phyloP scores from a whole-genome alignment of 2,888 invertebrate species.

The Apamea sordens region DNA sequence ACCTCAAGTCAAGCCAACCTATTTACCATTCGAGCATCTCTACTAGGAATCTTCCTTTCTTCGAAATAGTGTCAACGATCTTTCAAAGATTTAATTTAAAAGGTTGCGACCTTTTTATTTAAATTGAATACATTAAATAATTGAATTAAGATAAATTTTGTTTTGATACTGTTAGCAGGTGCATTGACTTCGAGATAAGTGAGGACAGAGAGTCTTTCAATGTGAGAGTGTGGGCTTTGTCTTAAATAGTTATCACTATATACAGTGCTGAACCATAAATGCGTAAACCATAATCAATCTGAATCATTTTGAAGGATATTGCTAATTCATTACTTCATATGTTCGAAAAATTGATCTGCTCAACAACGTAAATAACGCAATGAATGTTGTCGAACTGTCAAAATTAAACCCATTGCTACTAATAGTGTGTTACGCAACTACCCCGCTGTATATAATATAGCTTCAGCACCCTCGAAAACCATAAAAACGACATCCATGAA shows the following conservation, averaged over 20 bases:
- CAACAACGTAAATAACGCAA: too few relatives aligned
- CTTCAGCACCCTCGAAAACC: too few relatives aligned
- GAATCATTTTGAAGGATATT: too few relatives aligned
- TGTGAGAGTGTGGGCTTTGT: background rate
- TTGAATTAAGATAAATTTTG: slow-evolving; percentile 45
- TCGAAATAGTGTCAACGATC: slow-evolving; percentile 25
- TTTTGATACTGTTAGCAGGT: slow-evolving; percentile 2
- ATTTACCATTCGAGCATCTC: background rate
- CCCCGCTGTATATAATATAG: too few relatives aligned
- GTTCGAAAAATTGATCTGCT: too few relatives aligned
- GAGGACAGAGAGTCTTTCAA: slow-evolving; percentile 23
- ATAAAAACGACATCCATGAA: too few relatives aligned
- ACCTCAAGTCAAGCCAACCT: background rate
- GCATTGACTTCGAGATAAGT: slow-evolving; percentile 39
- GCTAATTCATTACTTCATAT: too few relatives aligned
- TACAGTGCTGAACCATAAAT: too few relatives aligned
- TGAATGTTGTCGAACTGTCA: too few relatives aligned
- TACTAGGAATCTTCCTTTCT: background rate
- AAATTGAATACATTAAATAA: slow-evolving; percentile 40
- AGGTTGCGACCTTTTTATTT: slow-evolving; percentile 37
- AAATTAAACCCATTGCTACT: too few relatives aligned
- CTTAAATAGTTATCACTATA: background rate
- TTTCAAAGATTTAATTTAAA: slow-evolving; percentile 26
- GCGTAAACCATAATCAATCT: too few relatives aligned
- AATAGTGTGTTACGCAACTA: too few relatives aligned